These are phyloP conservation scores for Zeugodacus cucurbitae DNA, from an alignment of 1,140 invertebrate genomes.

Conservation along the genomic window DNA sequence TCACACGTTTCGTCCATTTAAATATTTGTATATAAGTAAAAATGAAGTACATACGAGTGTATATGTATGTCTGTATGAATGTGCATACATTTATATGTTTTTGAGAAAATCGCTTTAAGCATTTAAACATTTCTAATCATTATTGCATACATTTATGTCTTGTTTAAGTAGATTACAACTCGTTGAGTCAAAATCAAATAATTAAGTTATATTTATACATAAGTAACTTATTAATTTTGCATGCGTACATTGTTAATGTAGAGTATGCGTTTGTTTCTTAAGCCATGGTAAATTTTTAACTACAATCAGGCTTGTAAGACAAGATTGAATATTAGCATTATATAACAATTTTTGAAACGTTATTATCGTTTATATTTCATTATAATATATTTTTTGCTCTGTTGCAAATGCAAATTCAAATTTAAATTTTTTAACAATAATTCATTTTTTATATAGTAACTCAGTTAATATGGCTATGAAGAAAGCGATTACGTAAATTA, in stretches of 20 bases:
- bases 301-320: no score
- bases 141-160: not conserved
- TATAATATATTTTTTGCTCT: not conserved
- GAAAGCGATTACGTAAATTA: conserved; percentile 24
- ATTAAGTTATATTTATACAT: not conserved
- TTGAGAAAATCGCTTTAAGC: not conserved
- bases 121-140: not conserved
- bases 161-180: not conserved
- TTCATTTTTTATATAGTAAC: conserved; percentile 42
- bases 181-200: conserved; percentile 34
- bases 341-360: no score
- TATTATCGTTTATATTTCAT: not conserved
- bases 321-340: no score
- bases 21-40: not conserved
- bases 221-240: not conserved
- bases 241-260: not conserved
- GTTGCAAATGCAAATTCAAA: not conserved
- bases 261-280: not conserved
- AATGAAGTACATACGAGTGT: not conserved
- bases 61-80: not conserved
- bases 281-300: no score
- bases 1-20: conserved; percentile 5
- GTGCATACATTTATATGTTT: not conserved
- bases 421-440: not conserved
- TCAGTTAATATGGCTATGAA: conserved; percentile 37